A percentile compares a stretch with the other conserved stretches of the same genome.
phyloP scores from a whole-genome alignment of 2,888 invertebrate species.

The Frankliniella intonsa region DNA sequence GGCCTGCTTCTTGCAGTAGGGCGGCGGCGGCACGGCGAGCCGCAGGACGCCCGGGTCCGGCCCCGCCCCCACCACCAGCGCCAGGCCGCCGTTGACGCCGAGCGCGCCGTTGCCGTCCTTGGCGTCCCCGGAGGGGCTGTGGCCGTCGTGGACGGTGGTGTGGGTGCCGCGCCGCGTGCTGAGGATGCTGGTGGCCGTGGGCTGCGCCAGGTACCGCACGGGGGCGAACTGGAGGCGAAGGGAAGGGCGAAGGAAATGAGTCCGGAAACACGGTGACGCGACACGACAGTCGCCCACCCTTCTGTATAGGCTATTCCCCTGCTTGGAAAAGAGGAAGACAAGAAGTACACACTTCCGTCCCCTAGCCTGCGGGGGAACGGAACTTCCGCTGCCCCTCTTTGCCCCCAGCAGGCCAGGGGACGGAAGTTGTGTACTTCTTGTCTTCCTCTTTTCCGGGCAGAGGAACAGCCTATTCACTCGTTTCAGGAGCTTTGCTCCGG shows the following conservation, averaged over 20 bases:
- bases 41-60: background rate
- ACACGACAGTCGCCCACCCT: no score
- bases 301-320: no score
- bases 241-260: no score
- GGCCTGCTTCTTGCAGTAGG: slow-evolving; percentile 50
- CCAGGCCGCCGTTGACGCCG: background rate
- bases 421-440: no score
- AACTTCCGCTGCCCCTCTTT: no score
- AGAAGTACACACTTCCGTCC: no score
- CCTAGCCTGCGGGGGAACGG: no score
- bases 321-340: no score
- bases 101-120: background rate
- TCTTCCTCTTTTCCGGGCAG: no score
- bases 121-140: slow-evolving; percentile 50
- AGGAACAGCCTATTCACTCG: slow-evolving; percentile 18
- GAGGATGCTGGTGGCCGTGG: slow-evolving; percentile 53
- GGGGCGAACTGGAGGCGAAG: slow-evolving; percentile 45
- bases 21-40: slow-evolving; percentile 49
- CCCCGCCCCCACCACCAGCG: background rate
- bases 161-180: slow-evolving; percentile 47
- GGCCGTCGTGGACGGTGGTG: slow-evolving; percentile 43
- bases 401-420: no score
- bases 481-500: background rate
- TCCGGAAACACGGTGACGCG: no score
- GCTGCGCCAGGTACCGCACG: slow-evolving; percentile 53